phyloP scores from a whole-genome alignment of 35 echinoderm and acorn worm species.

The Amphiura filiformis region DNA sequence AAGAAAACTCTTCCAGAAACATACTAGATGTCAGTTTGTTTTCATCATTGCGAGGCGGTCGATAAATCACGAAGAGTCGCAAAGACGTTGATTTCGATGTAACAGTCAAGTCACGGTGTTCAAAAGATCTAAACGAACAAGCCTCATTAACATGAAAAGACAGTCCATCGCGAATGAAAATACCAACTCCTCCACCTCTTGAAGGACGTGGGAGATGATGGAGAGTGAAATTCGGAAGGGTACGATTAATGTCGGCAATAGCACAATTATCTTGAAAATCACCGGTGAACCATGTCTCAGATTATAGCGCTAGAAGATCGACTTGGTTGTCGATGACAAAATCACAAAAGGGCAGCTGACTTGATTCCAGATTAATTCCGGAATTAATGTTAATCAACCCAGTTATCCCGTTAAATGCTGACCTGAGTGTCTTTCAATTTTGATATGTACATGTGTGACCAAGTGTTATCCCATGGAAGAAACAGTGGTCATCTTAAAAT shows the following conservation, averaged over 20 bases:
- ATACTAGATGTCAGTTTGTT: neutral
- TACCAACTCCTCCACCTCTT: neutral
- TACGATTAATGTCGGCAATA: slow-evolving; percentile 2
- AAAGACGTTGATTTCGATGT: neutral
- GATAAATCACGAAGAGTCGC: neutral
- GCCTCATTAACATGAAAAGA: neutral
- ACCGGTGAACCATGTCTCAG: slow-evolving; percentile 16
- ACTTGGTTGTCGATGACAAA: neutral
- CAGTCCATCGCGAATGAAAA: neutral
- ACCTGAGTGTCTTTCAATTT: too few relatives aligned
- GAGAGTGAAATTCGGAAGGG: slow-evolving; percentile 3
- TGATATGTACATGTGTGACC: too few relatives aligned
- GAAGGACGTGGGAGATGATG: slow-evolving; percentile 2
- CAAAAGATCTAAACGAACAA: slow-evolving; percentile 9
- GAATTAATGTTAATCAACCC: too few relatives aligned
- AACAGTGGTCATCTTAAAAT: too few relatives aligned
- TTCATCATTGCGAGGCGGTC: neutral
- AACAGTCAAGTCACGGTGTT: slow-evolving; percentile 5
- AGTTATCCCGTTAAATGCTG: too few relatives aligned
- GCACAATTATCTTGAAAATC: neutral
- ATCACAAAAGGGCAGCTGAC: neutral
- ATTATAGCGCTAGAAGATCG: neutral
- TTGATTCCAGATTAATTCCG: neutral
- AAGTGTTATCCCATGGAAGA: too few relatives aligned
- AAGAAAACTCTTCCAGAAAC: slow-evolving; percentile 12